phyloP scores from a whole-genome alignment of 2,113 vertebrate genomes.

The Daphoenositta chrysoptera region DNA sequence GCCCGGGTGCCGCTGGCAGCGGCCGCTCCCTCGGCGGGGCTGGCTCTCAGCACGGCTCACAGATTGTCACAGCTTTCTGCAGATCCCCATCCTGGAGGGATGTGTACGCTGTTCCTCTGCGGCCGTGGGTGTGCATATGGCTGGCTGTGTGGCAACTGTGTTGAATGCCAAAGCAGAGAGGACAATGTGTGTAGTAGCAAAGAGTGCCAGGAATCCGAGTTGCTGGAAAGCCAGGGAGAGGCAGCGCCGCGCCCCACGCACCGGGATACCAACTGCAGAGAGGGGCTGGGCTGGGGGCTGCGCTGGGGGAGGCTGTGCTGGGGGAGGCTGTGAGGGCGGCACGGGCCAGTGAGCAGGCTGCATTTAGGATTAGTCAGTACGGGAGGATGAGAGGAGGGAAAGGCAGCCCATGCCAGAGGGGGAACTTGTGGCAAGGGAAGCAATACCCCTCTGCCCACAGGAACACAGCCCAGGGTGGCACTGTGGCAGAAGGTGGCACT shows the following conservation, averaged over 20 bases:
- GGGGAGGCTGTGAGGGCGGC: neutral
- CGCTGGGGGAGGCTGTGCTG: accelerated
- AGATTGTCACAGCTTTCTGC: conserved; percentile 40
- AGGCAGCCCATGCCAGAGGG: neutral
- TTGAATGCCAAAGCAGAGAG: conserved; percentile 38
- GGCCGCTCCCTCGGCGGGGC: neutral
- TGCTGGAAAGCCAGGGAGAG: neutral
- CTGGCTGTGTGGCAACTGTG: conserved; percentile 42
- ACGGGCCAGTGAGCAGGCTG: accelerated
- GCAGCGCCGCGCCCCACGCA: neutral
- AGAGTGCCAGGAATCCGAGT: conserved; percentile 12
- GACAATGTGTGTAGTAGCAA: conserved; percentile 42
- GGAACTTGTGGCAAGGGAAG: neutral
- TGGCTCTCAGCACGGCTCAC: neutral
- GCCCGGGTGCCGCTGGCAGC: neutral
- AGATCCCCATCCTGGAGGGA: conserved; percentile 5
- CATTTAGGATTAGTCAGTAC: neutral
- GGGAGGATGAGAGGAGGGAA: neutral
- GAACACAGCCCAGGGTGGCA: accelerated
- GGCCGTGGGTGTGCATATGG: conserved; percentile 49
- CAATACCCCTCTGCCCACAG: accelerated
- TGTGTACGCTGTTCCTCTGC: conserved; percentile 38
- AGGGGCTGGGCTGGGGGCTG: neutral
- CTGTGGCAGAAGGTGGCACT: neutral
- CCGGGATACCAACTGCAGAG: neutral